phyloP scores from a whole-genome alignment of 2,888 invertebrate species.

The Isoperla grammatica region DNA sequence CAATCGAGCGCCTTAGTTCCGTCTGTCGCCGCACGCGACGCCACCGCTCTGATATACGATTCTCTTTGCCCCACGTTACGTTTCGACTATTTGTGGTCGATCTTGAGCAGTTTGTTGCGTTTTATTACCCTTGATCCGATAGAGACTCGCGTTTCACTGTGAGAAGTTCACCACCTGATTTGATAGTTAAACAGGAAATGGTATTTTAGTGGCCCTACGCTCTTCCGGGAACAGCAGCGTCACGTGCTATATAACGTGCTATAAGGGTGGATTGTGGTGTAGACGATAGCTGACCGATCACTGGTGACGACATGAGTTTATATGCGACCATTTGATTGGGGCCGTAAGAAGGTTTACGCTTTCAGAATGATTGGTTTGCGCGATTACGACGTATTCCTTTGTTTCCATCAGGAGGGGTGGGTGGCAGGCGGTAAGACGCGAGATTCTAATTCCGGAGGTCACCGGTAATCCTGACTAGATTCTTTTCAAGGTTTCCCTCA shows the following conservation, averaged over 20 bases:
- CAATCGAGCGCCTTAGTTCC: too few relatives aligned
- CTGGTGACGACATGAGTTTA: too few relatives aligned
- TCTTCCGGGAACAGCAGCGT: neutral
- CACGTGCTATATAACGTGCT: constrained; percentile 9
- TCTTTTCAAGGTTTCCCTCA: too few relatives aligned
- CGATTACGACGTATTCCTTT: too few relatives aligned
- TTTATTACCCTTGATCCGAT: constrained; percentile 2
- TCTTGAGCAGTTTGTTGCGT: neutral
- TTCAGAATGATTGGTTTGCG: too few relatives aligned
- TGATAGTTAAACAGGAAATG: neutral
- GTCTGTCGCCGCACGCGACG: neutral
- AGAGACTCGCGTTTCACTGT: neutral
- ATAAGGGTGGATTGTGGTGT: neutral
- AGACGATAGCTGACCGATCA: neutral
- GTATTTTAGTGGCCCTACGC: constrained; percentile 1
- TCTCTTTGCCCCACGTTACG: constrained; percentile 1
- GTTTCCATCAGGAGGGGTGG: too few relatives aligned
- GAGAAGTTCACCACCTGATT: constrained; percentile 7
- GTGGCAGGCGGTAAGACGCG: too few relatives aligned
- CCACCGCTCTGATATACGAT: constrained; percentile 8
- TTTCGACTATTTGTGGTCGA: constrained; percentile 5
- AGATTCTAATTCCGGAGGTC: too few relatives aligned
- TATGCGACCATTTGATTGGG: too few relatives aligned
- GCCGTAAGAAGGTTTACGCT: too few relatives aligned
- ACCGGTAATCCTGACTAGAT: too few relatives aligned